Conservation (phyloP, 2,888 invertebrate genomes). For the Spatulosminthurus flaviceps region DNA sequence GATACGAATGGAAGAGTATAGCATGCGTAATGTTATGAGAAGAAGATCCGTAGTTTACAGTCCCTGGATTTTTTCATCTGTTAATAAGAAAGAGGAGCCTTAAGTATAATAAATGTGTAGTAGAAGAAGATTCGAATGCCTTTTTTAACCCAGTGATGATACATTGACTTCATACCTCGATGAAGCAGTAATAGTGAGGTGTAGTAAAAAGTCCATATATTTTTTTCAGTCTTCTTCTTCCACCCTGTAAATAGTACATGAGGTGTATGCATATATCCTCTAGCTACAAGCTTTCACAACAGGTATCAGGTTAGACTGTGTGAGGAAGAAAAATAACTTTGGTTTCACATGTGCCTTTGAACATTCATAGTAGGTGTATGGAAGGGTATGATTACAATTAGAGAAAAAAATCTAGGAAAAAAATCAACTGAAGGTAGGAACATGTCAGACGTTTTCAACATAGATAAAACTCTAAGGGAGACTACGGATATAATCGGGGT, state of each 20-base stretch:
- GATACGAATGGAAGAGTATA: too few relatives aligned
- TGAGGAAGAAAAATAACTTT: constrained; percentile 26
- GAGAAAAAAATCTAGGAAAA: not conserved
- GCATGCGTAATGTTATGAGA: too few relatives aligned
- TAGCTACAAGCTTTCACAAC: not conserved
- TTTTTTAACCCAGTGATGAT: constrained; percentile 20
- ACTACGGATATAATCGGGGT: constrained; percentile 39
- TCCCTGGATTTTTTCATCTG: too few relatives aligned
- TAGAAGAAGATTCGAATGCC: too few relatives aligned
- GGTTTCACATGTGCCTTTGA: not conserved
- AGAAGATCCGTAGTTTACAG: too few relatives aligned
- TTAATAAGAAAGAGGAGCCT: too few relatives aligned
- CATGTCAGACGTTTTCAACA: constrained; percentile 18
- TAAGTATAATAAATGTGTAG: too few relatives aligned
- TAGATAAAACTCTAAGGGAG: not conserved
- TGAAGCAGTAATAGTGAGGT: constrained; percentile 5
- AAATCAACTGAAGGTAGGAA: constrained; percentile 28
- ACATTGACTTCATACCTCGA: constrained; percentile 34
- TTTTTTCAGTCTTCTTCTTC: not conserved
- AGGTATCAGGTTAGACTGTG: constrained; percentile 23
- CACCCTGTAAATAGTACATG: too few relatives aligned
- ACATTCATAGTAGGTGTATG: not conserved
- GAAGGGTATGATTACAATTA: not conserved
- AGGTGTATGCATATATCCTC: not conserved
- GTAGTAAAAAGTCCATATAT: not conserved